Base-by-base conservation (phyloP, 2,888 invertebrate genomes). In the Hesperia comma region DNA sequence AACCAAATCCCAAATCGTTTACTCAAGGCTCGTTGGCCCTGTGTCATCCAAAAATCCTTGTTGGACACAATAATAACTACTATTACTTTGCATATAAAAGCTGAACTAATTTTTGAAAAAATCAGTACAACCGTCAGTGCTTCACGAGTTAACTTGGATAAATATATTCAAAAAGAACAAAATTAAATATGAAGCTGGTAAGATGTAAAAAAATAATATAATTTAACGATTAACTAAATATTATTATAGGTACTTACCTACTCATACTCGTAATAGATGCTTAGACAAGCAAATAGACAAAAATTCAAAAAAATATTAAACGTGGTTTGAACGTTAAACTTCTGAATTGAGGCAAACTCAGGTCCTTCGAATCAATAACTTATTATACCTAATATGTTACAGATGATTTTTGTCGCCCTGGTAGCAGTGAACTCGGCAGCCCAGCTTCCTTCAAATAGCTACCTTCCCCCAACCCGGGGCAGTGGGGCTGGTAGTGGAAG, bases 61-160 rank as follows among this genome's bases (percentile, higher is more conserved):
- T 78, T 76, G 74, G 73, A 77, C 75, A 73, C 75, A 71, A 37
- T 37, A 70, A 72, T 76, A 74, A 70, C 72, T 78, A 77, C 79
- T 68, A 74, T 77, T 81, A 74, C 68, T 71, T 72, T 69, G 58
- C 68, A 78, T 89, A 89, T 89, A 89, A 80, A 89, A 86, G 79
- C 75, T 71, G 72, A 61, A 67, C 70, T 68, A 56, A 70, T 56
- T 63, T 63, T 63, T 46, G 14, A 46, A 0, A 49, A 46, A 46
- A 49, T 56, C 88, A 89, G 85, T 88, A 70, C 70, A 68, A 68
- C 68, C 76, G 70, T 64, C 70, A 73, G 66, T 70, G 63, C 37
- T 15, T 17, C 21, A 37, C 46, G 46, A 55, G 43, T 63, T 1
- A 46, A 56, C 32, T 53, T 51, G 41, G 53, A 12, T n/a, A 14